Evolutionary conservation across 2,888 invertebrate species (phyloP).

Genomic region (Hylaea fasciaria): DNA sequence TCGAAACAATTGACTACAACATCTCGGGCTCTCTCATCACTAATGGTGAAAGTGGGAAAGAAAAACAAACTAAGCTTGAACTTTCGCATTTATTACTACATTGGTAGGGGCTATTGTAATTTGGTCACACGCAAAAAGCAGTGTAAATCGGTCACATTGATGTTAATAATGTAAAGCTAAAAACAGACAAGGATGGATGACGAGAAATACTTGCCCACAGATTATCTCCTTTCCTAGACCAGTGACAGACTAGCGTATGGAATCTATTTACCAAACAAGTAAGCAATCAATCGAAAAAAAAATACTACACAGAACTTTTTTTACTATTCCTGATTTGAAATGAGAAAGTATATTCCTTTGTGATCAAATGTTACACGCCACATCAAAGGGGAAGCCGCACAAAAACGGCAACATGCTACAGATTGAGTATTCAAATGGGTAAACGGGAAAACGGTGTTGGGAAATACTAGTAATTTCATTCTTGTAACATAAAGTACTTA

Average conservation of each 20-base stretch:
- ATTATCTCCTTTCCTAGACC: background rate
- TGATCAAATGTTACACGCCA: slow-evolving; percentile 19
- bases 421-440: slow-evolving; percentile 12
- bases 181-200: too few relatives aligned
- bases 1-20: too few relatives aligned
- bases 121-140: too few relatives aligned
- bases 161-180: too few relatives aligned
- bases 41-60: too few relatives aligned
- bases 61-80: too few relatives aligned
- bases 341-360: slow-evolving; percentile 21
- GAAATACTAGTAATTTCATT: background rate
- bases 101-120: too few relatives aligned
- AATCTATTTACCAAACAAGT: background rate
- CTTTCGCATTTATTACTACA: background rate
- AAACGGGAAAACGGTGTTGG: background rate
- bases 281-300: slow-evolving; percentile 15
- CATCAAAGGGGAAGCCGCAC: slow-evolving; percentile 25
- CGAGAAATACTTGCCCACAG: background rate
- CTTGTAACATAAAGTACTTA: background rate
- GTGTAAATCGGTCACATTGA: too few relatives aligned
- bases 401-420: slow-evolving; percentile 14
- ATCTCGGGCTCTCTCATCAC: too few relatives aligned
- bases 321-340: slow-evolving; percentile 19
- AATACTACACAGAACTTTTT: slow-evolving; percentile 12
- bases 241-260: too few relatives aligned